Base-by-base conservation (phyloP, 1,140 invertebrate species). In the Plodia interpunctella region DNA sequence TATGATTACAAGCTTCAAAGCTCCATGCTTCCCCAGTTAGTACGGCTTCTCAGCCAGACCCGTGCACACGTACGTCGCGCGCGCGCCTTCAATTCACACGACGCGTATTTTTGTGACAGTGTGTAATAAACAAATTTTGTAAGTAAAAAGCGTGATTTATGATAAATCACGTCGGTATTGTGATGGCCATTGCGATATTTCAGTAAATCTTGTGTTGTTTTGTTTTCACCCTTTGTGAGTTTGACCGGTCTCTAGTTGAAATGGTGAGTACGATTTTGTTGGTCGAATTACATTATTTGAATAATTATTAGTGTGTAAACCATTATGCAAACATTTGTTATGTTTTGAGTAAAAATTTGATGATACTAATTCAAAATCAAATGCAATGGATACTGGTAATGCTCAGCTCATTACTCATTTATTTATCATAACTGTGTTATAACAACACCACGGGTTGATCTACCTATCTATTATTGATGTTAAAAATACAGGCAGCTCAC, bases 11-110 rank as follows among this genome's bases (percentile, higher is more conserved):
- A 25, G 21, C 21, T 25, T n/a, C n/a, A n/a, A n/a, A n/a, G n/a
- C n/a, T n/a, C n/a, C n/a, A n/a, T n/a, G n/a, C n/a, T 53, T 62
- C 74, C 72, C 76, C 72, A 77, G 38, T 9, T n/a, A 44, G 38
- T 44, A 44, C 15, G 38, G 38, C 5, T 44, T 44, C 8, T 4
- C 13, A 44, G 72, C 80, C 66, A 8, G 49, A 32, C 55, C 58
- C 66, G 50, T 60, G 62, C 67, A 66, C 69, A 68, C 58, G 55
- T 66, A 20, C 38, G 38, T 17, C 5, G n/a, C 30, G 30, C 9
- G 2, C 5, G 5, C 38, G 4, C n/a, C 2, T n/a, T 44, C 13
- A 10, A 44, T 15, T 44, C 15, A 15, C n/a, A 44, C n/a, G 5
- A n/a, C 38, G 38, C 38, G 38, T 15, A 9, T 35, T 35, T 11